Evolutionary conservation across 2,797 vertebrate genomes (phyloP), one percentile per base, ranked within the genome.

Genomic region (Onychomys torridus): DNA sequence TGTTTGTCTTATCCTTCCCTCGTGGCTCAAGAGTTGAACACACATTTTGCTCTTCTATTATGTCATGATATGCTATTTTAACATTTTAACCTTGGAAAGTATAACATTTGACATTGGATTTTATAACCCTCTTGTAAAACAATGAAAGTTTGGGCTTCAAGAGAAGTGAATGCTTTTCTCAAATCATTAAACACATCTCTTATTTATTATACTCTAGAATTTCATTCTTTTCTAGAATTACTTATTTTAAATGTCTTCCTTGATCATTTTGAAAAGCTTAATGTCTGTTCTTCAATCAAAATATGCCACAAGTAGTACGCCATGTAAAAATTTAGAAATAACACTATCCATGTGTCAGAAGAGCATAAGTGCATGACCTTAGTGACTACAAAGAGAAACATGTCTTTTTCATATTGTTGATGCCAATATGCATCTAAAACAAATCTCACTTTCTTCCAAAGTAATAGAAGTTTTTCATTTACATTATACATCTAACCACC

Each of bases 1-100:
- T 83, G 2, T 59, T 12, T 91, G 59, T 23, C 40, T 59, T 34
- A 29, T 23, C 73, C 27, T 37, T 27, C 1, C 81, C 0, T 0
- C 90, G 25, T 84, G 76, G 67, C 83, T 92, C 77, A 10, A 65
- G 46, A 96, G 6, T 12, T 83, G 1, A 76, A 6, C 23, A 57
- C 14, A 88, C 14, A 78, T 84, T 73, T 90, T 82, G 43, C 29
- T 85, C 61, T 89, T 95, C 34, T 90, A 92, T 81, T 93, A 83
- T 76, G 34, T 79, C 89, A 84, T 46, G 65, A n/a, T 94, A 63
- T 88, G 32, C 69, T 95, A 87, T 90, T 97, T 93, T 84, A 93
- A 97, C 91, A 87, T 92, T 97, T 93, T 84, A 93, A 97, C 91
- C 84, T 92, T 96, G 71, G 57, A 52, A 93, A 92, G 92, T 85